Conservation (phyloP, 2,888 invertebrate species). For the Pterostichus madidus region DNA sequence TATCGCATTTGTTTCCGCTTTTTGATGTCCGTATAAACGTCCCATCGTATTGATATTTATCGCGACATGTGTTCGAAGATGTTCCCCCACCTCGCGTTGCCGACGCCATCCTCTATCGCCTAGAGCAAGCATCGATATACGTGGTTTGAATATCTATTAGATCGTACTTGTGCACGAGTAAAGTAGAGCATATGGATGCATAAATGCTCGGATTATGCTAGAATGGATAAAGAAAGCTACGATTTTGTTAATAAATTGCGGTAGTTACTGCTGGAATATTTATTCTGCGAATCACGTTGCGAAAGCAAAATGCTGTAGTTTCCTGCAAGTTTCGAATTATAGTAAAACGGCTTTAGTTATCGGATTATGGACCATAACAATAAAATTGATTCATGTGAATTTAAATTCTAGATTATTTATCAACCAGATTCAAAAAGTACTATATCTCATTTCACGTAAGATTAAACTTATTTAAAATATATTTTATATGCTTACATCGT, state of each 20-base stretch:
- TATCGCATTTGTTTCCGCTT: slow-evolving; percentile 64
- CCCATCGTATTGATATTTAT: slow-evolving; percentile 65
- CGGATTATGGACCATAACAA: slow-evolving; percentile 14
- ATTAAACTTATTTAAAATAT: too few species aligned
- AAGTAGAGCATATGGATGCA: slow-evolving; percentile 51
- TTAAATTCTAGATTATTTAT: too few species aligned
- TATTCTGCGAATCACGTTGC: slow-evolving; percentile 44
- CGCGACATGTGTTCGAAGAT: slow-evolving; percentile 59
- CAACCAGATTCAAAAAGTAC: too few species aligned
- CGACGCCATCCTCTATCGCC: not conserved
- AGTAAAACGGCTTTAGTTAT: not conserved
- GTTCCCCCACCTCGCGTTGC: not conserved
- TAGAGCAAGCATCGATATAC: slow-evolving; percentile 40
- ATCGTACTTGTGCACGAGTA: not conserved
- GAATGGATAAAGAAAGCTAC: slow-evolving; percentile 40
- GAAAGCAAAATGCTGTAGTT: slow-evolving; percentile 17
- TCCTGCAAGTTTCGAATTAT: not conserved
- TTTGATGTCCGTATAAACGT: slow-evolving; percentile 65
- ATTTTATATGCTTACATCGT: too few species aligned
- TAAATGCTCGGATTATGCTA: slow-evolving; percentile 44
- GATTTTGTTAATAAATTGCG: slow-evolving; percentile 54
- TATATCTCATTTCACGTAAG: too few species aligned
- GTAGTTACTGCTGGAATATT: slow-evolving; percentile 41
- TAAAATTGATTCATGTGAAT: slow-evolving; percentile 4
- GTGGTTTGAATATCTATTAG: slow-evolving; percentile 56